These are phyloP conservation scores for Lymantria monacha DNA, from an alignment of 2,888 invertebrate species.

Conservation along the genomic window DNA sequence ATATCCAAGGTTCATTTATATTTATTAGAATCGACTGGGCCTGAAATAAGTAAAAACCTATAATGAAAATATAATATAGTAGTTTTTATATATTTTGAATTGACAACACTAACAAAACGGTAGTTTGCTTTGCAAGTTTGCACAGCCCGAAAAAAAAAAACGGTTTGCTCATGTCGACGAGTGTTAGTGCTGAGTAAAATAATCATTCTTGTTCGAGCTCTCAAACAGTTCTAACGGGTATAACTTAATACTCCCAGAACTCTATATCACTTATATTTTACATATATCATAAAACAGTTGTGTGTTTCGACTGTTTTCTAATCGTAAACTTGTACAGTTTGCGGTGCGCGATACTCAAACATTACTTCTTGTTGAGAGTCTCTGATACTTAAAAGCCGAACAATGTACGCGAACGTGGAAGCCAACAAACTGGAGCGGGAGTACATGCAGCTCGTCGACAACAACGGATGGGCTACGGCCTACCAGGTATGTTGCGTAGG, in stretches of 20 bases:
- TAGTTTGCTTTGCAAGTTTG: background rate
- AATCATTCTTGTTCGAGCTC: slow-evolving; percentile 22
- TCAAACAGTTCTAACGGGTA: slow-evolving; percentile 18
- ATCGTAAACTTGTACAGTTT: slow-evolving; percentile 24
- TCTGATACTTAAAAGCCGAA: slow-evolving; percentile 19
- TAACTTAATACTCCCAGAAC: slow-evolving; percentile 8
- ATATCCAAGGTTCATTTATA: too few relatives aligned
- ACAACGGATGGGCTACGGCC: slow-evolving; percentile 86
- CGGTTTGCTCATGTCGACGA: slow-evolving; percentile 35
- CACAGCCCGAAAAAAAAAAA: slow-evolving; percentile 28
- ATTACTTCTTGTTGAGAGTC: slow-evolving; percentile 28
- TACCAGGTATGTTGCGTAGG: slow-evolving; percentile 84
- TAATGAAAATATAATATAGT: too few relatives aligned
- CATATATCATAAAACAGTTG: slow-evolving; percentile 1
- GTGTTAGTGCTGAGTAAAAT: slow-evolving; percentile 27
- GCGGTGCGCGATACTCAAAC: slow-evolving; percentile 31
- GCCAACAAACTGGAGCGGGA: slow-evolving; percentile 84
- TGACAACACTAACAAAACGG: too few relatives aligned
- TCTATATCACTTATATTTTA: slow-evolving; percentile 5
- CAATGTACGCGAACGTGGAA: slow-evolving; percentile 35
- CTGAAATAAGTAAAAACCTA: too few relatives aligned
- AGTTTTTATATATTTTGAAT: too few relatives aligned
- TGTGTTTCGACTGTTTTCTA: slow-evolving; percentile 13
- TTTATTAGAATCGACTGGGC: too few relatives aligned
- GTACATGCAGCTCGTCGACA: slow-evolving; percentile 86